These are phyloP conservation scores for Tiliacea aurago DNA, from an alignment of 2,888 invertebrate genomes.

Conservation along the genomic window DNA sequence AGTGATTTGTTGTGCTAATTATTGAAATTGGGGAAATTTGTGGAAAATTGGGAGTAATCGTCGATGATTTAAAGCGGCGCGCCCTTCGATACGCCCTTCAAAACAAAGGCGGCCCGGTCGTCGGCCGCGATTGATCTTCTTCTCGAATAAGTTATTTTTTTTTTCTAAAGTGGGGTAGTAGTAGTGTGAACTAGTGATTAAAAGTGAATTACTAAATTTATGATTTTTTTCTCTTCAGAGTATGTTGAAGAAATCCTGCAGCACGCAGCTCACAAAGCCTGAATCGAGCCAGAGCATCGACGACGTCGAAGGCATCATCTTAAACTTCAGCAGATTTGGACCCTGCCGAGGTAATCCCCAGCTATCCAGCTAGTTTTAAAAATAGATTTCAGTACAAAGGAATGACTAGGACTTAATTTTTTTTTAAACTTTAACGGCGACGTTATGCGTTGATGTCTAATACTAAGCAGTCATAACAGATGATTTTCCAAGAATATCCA, in stretches of 20 bases:
- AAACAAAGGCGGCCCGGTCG: conserved; percentile 36
- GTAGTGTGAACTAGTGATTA: conserved; percentile 19
- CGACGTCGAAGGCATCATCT: conserved; percentile 82
- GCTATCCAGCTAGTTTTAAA: background rate
- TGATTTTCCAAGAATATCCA: background rate
- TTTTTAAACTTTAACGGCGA: background rate
- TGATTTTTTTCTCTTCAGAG: conserved; percentile 68
- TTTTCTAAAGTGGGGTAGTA: background rate
- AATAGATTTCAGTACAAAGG: conserved; percentile 6
- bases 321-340: conserved; percentile 79
- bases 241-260: conserved; percentile 82
- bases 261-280: conserved; percentile 82
- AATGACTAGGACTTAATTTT: background rate
- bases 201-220: background rate
- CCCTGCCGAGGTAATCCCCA: conserved; percentile 76
- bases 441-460: conserved; percentile 32
- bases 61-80: conserved; percentile 2
- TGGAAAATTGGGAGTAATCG: background rate
- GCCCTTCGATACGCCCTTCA: conserved; percentile 6
- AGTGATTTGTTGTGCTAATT: background rate
- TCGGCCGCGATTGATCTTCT: conserved; percentile 32
- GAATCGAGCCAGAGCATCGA: conserved; percentile 82
- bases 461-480: background rate
- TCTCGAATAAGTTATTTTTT: conserved; percentile 26
- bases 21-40: background rate